Base-by-base conservation (phyloP, 2,113 vertebrate species). In the Microtus montanus region DNA sequence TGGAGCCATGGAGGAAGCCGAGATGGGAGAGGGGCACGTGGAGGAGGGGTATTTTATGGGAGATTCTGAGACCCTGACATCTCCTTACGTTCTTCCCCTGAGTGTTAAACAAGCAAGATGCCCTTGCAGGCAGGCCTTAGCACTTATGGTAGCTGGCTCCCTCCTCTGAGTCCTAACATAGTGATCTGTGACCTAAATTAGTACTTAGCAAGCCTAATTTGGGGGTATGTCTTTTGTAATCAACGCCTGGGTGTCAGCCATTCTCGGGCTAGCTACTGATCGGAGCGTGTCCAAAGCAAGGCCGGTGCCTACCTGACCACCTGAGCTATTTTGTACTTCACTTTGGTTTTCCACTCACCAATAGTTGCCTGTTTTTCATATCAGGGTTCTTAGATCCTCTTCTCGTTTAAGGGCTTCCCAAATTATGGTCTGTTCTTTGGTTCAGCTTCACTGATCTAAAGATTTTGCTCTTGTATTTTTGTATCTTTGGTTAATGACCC, bases 61-160 rank as follows among this genome's bases (percentile, higher is more conserved):
- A 54, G 71, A 28, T 52, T 89, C 91, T 58, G 66, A 85, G 93
- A 88, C 15, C 44, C 61, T 94, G 58, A 38, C 24, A 33, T 90
- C 85, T 94, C 66, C 77, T 54, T 73, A 85, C 74, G 88, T 89
- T 90, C 73, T 87, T 74, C 38, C 41, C 63, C 3, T 77, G n/a
- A 86, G 22, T 86, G 24, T 70, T 70, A 83, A 71, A 74, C 14
- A 86, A 75, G 28, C 7, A 61, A 58, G 22, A 38, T 6, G 5
- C 61, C 49, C 17, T 70, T 24, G 33, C 0, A 19, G 84, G 86
- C 49, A 73, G 70, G 49, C 14, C 26, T 30, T 38, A 71, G 22
- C 86, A 54, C 49, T 88, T 30, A 58, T 4, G 6, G 2, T 68
- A 28, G 35, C 66, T 41, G 2, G 64, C 63, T 73, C 13, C 9